These are phyloP conservation scores for Drosophila azteca DNA, from an alignment of 1,140 invertebrate genomes.

Conservation along the genomic window DNA sequence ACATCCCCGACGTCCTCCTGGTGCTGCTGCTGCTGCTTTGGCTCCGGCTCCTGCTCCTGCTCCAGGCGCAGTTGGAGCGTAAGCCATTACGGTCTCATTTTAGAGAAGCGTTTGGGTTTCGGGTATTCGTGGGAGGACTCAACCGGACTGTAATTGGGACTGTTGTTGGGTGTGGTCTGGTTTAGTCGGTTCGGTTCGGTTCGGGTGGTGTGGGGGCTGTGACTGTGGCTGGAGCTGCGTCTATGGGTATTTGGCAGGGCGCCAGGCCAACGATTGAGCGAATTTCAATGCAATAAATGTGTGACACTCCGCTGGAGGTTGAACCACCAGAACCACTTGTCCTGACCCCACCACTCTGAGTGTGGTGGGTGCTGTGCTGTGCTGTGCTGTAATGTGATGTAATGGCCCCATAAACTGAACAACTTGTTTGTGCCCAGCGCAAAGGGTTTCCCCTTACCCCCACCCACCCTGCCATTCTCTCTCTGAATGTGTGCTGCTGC, in stretches of 20 bases:
- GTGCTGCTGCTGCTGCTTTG: background rate
- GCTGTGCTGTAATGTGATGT: constrained; percentile 77
- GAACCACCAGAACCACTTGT: background rate
- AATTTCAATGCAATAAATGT: constrained; percentile 79
- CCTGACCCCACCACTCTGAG: background rate
- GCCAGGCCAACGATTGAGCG: constrained; percentile 76
- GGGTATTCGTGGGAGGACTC: constrained; percentile 31
- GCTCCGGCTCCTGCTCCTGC: background rate
- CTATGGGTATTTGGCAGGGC: constrained; percentile 52
- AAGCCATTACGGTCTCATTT: constrained; percentile 64
- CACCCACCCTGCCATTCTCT: constrained; percentile 61
- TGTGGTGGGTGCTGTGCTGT: constrained; percentile 54
- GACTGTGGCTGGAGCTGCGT: constrained; percentile 11
- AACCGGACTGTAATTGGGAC: too few relatives aligned
- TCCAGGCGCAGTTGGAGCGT: constrained; percentile 32
- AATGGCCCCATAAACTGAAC: constrained; percentile 82
- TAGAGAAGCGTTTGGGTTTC: constrained; percentile 51
- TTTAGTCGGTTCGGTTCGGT: background rate
- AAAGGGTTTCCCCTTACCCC: constrained; percentile 59
- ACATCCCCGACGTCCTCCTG: background rate
- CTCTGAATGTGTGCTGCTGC: constrained; percentile 40
- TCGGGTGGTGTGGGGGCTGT: background rate
- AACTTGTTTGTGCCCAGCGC: constrained; percentile 74
- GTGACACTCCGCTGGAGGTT: constrained; percentile 59
- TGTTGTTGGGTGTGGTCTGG: constrained; percentile 19